These are phyloP conservation scores for Metacarcinus magister DNA, from an alignment of 2,888 invertebrate species.

Conservation along the genomic window DNA sequence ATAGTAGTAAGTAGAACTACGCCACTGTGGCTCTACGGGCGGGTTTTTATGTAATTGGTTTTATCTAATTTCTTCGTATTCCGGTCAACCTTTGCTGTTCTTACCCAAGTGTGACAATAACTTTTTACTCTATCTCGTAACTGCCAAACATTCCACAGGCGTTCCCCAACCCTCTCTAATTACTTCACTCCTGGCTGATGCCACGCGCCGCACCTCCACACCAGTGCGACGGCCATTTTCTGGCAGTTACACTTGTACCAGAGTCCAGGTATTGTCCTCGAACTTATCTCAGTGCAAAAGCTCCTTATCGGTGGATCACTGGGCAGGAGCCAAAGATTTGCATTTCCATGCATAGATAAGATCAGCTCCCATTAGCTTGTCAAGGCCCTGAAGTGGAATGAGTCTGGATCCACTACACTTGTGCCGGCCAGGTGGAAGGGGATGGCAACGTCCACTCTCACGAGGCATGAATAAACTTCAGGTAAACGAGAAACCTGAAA, in stretches of 20 bases:
- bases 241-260: conserved; percentile 12
- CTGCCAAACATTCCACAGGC: conserved; percentile 45
- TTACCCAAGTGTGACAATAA: not conserved
- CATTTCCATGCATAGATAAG: conserved; percentile 48
- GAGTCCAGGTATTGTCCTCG: not conserved
- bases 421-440: not conserved
- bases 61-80: not conserved
- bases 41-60: not conserved
- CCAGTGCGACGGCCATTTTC: not conserved
- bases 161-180: conserved; percentile 13
- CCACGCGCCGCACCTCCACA: not conserved
- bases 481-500: not conserved
- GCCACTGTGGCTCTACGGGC: not conserved
- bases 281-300: conserved; percentile 30
- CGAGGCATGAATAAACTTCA: not conserved
- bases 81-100: conserved; percentile 19
- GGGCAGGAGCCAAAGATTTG: conserved; percentile 15
- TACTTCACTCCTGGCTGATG: not conserved
- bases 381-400: not conserved
- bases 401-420: not conserved
- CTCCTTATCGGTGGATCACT: not conserved
- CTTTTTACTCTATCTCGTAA: conserved; percentile 29
- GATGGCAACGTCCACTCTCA: not conserved
- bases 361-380: conserved; percentile 21
- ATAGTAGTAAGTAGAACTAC: not conserved